A percentile compares a stretch with the other conserved stretches of the same genome.
Conservation (phyloP, 2,113 vertebrate species). For the Hippocampus barbouri region DNA sequence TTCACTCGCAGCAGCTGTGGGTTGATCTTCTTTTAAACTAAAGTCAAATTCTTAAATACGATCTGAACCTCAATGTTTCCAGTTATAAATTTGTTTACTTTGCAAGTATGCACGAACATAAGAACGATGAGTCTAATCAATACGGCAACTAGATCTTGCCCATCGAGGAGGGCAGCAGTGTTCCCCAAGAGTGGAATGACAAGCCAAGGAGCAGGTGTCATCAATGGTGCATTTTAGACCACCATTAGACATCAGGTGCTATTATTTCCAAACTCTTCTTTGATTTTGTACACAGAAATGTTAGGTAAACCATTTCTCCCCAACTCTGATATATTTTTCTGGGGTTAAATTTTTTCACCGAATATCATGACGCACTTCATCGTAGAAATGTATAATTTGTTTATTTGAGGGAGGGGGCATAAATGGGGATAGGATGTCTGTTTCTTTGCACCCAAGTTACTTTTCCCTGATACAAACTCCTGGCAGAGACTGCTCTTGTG, state of each 20-base stretch:
- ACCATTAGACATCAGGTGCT: constrained; percentile 69
- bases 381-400: constrained; percentile 43
- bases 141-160: constrained; percentile 40
- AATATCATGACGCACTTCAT: constrained; percentile 35
- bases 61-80: constrained; percentile 7
- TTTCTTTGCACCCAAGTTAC: constrained; percentile 49
- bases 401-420: neutral
- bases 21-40: constrained; percentile 24
- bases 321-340: constrained; percentile 50
- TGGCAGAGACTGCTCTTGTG: constrained; percentile 40
- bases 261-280: constrained; percentile 61
- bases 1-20: constrained; percentile 37
- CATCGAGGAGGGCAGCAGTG: constrained; percentile 14
- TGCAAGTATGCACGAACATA: constrained; percentile 18
- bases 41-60: constrained; percentile 19
- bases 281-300: constrained; percentile 65
- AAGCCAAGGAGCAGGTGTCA: constrained; percentile 34
- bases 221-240: constrained; percentile 60
- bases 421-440: constrained; percentile 31
- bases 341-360: constrained; percentile 31
- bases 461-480: constrained; percentile 44
- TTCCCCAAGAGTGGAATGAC: constrained; percentile 32
- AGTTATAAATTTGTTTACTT: constrained; percentile 19
- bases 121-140: constrained; percentile 52
- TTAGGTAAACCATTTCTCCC: constrained; percentile 29